These are phyloP conservation scores for Parambassis ranga DNA, from an alignment of 2,797 vertebrate genomes.

Conservation along the genomic window DNA sequence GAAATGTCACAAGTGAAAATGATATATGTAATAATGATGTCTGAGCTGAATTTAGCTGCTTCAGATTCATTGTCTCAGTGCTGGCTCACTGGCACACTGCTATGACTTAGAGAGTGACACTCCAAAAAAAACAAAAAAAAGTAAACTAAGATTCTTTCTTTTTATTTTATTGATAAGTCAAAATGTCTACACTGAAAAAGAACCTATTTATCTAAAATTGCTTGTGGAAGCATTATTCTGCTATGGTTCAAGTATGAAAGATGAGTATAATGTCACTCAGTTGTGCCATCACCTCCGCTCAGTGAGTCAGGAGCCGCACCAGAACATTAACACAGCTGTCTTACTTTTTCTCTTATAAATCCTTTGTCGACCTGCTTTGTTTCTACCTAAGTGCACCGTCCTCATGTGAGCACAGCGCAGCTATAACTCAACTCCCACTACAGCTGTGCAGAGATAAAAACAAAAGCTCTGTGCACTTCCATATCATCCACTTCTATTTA, in stretches of 20 bases:
- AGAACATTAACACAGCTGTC: not conserved
- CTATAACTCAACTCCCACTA: constrained; percentile 42
- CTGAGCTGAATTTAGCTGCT: not conserved
- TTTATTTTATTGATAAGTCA: not conserved
- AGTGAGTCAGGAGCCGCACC: not conserved
- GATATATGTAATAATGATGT: not conserved
- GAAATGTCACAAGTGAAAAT: not conserved
- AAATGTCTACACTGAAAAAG: not conserved
- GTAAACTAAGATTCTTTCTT: too few relatives aligned
- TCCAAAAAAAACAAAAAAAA: too few relatives aligned
- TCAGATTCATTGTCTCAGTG: not conserved
- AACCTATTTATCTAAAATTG: not conserved
- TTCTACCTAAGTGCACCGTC: constrained; percentile 7
- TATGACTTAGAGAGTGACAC: too few relatives aligned
- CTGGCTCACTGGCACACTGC: not conserved
- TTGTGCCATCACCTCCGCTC: not conserved
- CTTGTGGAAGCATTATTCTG: not conserved
- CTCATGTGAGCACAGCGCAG: constrained; percentile 25
- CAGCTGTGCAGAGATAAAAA: constrained; percentile 39
- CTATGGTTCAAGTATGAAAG: not conserved
- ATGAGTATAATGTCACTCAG: not conserved
- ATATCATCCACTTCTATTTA: constrained; percentile 13
- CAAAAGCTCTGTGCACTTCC: constrained; percentile 17
- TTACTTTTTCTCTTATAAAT: constrained; percentile 1
- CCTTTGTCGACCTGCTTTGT: constrained; percentile 3